These are phyloP conservation scores for Hyperoodon ampullatus DNA, from an alignment of 2,113 vertebrate species.

Conservation along the genomic window DNA sequence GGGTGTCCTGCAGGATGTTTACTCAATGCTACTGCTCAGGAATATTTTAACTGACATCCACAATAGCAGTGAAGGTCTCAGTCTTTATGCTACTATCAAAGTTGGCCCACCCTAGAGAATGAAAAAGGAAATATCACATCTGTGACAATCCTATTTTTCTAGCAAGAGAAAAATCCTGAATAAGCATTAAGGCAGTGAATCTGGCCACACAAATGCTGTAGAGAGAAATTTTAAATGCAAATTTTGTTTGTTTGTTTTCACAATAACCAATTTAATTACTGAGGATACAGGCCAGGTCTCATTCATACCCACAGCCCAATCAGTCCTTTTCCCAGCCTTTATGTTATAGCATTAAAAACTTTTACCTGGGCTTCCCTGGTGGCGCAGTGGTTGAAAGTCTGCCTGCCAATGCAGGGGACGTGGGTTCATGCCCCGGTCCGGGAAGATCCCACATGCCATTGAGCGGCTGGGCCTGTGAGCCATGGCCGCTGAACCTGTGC, in stretches of 20 bases:
- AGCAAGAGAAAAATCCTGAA: constrained; percentile 6
- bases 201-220: not conserved
- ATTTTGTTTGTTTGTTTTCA: not conserved
- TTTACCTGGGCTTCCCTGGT: not conserved
- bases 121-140: not conserved
- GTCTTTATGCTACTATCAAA: not conserved
- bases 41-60: not conserved
- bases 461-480: no score
- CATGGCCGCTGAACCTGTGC: accelerated
- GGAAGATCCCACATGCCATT: no score
- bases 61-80: not conserved
- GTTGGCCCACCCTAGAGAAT: not conserved
- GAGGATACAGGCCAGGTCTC: not conserved
- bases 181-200: constrained; percentile 26
- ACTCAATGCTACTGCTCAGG: not conserved
- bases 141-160: not conserved
- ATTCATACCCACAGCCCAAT: not conserved
- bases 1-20: not conserved
- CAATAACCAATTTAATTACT: not conserved
- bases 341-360: not conserved
- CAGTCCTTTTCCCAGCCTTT: not conserved
- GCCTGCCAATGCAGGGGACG: no score
- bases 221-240: not conserved
- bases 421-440: no score
- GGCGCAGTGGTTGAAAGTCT: no score